phyloP scores from a whole-genome alignment of 53 echinoderm and acorn worm species.

The Astropecten irregularis region DNA sequence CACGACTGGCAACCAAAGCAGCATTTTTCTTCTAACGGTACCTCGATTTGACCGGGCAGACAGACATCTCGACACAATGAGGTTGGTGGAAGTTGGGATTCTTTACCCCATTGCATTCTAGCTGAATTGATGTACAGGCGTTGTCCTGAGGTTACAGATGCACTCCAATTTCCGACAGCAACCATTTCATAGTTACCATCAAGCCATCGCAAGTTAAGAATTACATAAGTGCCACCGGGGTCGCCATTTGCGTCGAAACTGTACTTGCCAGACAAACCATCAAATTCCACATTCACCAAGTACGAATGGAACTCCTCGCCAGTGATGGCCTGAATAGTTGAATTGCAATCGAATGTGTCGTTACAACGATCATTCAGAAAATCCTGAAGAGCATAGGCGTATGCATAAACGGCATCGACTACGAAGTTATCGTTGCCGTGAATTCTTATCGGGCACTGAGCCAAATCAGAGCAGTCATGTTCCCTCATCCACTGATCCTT shows the following conservation, averaged over 20 bases:
- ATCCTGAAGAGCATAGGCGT: conserved; percentile 34
- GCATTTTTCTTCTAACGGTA: conserved; percentile 66
- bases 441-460: conserved; percentile 6
- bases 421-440: not conserved
- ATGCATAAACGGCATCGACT: conserved; percentile 30
- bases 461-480: not conserved
- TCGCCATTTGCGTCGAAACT: conserved; percentile 34
- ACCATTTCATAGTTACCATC: not conserved
- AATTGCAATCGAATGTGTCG: not conserved
- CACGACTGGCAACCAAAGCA: conserved; percentile 82
- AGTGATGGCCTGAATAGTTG: not conserved
- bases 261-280: conserved; percentile 11
- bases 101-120: conserved; percentile 8
- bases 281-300: conserved; percentile 9
- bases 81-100: not conserved
- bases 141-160: not conserved
- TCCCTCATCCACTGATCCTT: conserved; percentile 1
- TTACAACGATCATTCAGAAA: conserved; percentile 6
- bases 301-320: conserved; percentile 5
- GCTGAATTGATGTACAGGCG: not conserved
- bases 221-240: conserved; percentile 21
- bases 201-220: not conserved
- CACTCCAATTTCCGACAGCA: conserved; percentile 5
- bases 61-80: conserved; percentile 84
- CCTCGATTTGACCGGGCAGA: conserved; percentile 36